Percentiles rank a stretch among this genome's conserved stretches.
phyloP scores from a whole-genome alignment of 2,113 vertebrate species.

The Sapayoa aenigma region DNA sequence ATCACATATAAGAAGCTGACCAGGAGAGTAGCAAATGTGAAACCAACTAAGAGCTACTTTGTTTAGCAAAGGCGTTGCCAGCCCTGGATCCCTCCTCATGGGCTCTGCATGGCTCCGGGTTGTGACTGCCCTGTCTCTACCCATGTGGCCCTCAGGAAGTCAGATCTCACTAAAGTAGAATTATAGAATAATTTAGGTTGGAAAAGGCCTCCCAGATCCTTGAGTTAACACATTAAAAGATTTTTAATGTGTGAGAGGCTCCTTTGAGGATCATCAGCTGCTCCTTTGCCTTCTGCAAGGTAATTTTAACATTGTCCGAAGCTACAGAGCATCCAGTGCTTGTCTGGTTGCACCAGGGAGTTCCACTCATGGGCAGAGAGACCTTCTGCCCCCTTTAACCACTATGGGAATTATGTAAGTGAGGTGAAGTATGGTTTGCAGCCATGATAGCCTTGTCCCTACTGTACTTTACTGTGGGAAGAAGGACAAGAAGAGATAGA shows the following conservation, averaged over 20 bases:
- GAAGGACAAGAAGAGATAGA: not conserved
- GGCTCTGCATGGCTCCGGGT: not conserved
- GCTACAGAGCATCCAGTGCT: fast-evolving
- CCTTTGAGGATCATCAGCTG: not conserved
- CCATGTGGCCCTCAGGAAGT: fast-evolving
- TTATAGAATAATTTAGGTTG: not conserved
- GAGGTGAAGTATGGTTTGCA: not conserved
- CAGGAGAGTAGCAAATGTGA: not conserved
- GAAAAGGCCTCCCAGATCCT: not conserved
- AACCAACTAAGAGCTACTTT: not conserved
- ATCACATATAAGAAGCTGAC: not conserved
- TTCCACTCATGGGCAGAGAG: not conserved
- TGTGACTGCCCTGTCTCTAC: not conserved
- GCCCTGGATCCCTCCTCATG: not conserved
- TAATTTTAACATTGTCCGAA: not conserved
- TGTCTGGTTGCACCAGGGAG: not conserved
- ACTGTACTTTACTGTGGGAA: not conserved
- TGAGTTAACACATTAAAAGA: not conserved
- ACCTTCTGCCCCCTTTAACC: not conserved
- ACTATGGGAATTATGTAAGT: fast-evolving
- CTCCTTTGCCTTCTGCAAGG: not conserved
- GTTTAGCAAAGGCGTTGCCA: not conserved
- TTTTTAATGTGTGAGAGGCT: not conserved
- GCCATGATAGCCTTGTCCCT: not conserved
- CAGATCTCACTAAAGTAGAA: not conserved